Conservation (phyloP, 2,797 vertebrate genomes). For the Poeciliopsis presidionis region DNA sequence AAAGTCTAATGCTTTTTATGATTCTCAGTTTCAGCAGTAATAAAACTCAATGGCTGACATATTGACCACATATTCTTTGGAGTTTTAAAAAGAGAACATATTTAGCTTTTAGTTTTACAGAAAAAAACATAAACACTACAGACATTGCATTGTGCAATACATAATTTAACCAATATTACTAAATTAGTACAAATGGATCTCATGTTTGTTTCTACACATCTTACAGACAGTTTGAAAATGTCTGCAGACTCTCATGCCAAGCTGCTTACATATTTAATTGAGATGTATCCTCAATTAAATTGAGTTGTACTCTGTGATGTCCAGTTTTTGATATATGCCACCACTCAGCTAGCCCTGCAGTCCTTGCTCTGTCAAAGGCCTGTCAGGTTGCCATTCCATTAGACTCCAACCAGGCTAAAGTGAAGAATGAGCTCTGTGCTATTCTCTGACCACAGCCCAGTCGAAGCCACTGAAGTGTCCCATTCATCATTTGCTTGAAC, state of each 20-base stretch:
- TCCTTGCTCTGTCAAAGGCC: slow-evolving; percentile 44
- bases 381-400: slow-evolving; percentile 48
- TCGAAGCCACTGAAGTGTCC: slow-evolving; percentile 31
- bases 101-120: neutral
- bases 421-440: slow-evolving; percentile 57
- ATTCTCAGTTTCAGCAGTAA: neutral
- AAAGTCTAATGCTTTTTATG: neutral
- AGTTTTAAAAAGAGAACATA: neutral
- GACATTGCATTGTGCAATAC: neutral
- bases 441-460: slow-evolving; percentile 44
- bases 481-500: slow-evolving; percentile 51
- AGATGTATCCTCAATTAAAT: slow-evolving; percentile 28
- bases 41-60: neutral
- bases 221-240: neutral
- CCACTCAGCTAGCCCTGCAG: slow-evolving; percentile 23
- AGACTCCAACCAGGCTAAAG: slow-evolving; percentile 38
- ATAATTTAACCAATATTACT: neutral
- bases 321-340: slow-evolving; percentile 46
- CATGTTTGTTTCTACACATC: neutral
- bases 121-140: neutral
- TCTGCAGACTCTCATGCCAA: slow-evolving; percentile 3
- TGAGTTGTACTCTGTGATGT: slow-evolving; percentile 33
- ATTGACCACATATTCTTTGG: neutral
- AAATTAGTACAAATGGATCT: neutral
- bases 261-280: slow-evolving; percentile 36